phyloP scores from a whole-genome alignment of 2,888 invertebrate species.

The Orchesella flavescens region DNA sequence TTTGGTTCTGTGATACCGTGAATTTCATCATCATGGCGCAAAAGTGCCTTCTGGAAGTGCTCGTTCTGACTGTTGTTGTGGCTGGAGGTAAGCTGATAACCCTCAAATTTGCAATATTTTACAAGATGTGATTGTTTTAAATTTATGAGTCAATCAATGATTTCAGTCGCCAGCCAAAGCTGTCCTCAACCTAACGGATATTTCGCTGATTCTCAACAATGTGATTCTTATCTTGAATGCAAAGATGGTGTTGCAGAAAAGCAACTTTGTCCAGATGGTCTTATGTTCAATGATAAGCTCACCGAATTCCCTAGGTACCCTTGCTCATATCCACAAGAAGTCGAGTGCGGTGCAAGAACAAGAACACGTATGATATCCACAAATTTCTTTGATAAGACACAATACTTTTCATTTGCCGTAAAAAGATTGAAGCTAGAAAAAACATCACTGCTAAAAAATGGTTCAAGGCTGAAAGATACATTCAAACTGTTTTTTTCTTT shows the following conservation, averaged over 20 bases:
- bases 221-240: constrained; percentile 85
- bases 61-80: constrained; percentile 6
- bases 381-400: neutral
- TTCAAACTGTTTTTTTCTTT: neutral
- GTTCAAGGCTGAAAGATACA: constrained; percentile 11
- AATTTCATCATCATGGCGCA: neutral
- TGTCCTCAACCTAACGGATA: constrained; percentile 70
- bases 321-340: constrained; percentile 89
- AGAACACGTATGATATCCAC: constrained; percentile 77
- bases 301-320: constrained; percentile 77
- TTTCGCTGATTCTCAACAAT: constrained; percentile 79
- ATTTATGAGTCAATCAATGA: neutral
- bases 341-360: constrained; percentile 83
- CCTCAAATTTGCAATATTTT: no score
- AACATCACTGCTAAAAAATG: neutral
- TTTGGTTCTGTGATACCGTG: no score
- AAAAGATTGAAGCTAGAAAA: neutral
- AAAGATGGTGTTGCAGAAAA: constrained; percentile 84
- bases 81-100: constrained; percentile 45
- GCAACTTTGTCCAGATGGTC: constrained; percentile 87
- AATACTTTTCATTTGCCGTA: neutral
- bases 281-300: constrained; percentile 83
- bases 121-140: neutral
- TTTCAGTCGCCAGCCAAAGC: constrained; percentile 29
- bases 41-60: neutral